Evolutionary conservation across 2,888 invertebrate species (phyloP).

Genomic region (Himalopsyche tibetana): DNA sequence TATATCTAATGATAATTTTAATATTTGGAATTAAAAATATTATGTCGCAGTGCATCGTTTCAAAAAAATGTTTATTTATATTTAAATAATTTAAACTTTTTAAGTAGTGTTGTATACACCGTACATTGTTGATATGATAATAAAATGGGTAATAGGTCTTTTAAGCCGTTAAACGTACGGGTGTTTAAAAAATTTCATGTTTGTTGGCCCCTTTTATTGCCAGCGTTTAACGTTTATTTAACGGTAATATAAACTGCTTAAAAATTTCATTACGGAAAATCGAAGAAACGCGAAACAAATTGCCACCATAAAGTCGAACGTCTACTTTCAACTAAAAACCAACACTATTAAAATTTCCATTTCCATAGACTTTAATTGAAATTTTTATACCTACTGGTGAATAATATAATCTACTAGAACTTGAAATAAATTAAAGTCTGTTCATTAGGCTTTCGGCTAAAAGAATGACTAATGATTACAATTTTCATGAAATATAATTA

Average conservation of each 20-base stretch:
- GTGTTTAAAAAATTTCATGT: constrained; percentile 18
- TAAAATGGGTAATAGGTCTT: constrained; percentile 25
- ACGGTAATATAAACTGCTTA: constrained; percentile 34
- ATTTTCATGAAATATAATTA: too few relatives aligned
- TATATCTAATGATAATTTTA: too few relatives aligned
- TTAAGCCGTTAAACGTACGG: neutral
- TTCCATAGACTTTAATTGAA: neutral
- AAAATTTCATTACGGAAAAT: constrained; percentile 26
- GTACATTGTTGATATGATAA: constrained; percentile 37
- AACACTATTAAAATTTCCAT: neutral
- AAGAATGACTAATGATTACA: too few relatives aligned
- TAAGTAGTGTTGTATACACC: constrained; percentile 7
- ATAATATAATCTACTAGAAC: neutral
- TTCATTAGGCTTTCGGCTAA: too few relatives aligned
- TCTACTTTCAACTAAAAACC: constrained; percentile 9
- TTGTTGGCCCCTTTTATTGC: constrained; percentile 26
- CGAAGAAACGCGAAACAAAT: constrained; percentile 30
- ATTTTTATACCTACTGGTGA: neutral
- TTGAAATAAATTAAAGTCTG: too few relatives aligned
- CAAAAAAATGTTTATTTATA: neutral
- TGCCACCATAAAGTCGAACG: constrained; percentile 10
- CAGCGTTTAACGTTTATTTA: constrained; percentile 21
- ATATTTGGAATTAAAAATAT: too few relatives aligned
- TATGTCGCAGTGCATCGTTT: neutral
- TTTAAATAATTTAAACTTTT: constrained; percentile 12